Conservation (phyloP, 2,797 vertebrate genomes). For the Takifugu ocellatus region DNA sequence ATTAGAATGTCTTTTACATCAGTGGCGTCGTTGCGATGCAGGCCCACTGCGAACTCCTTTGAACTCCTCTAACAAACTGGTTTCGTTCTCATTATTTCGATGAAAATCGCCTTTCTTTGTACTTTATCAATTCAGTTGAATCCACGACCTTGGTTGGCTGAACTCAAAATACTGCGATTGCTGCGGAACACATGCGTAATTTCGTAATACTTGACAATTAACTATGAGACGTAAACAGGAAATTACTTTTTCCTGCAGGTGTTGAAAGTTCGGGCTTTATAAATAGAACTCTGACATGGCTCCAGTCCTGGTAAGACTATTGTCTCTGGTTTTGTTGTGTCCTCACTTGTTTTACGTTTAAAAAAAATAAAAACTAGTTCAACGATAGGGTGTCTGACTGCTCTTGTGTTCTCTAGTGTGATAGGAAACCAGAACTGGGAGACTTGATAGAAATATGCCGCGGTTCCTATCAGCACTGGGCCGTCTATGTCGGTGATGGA, state of each 20-base stretch:
- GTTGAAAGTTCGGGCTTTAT: neutral
- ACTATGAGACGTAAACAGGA: no score
- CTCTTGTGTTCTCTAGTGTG: constrained; percentile 39
- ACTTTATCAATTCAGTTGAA: no score
- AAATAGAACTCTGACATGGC: constrained; percentile 49
- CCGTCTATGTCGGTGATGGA: constrained; percentile 75
- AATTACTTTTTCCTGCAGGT: neutral
- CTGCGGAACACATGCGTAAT: no score
- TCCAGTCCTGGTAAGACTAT: constrained; percentile 53
- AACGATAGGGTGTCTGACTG: neutral
- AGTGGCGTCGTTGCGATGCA: no score
- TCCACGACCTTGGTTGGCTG: no score
- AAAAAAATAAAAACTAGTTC: neutral
- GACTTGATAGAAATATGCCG: constrained; percentile 79
- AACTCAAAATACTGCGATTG: no score
- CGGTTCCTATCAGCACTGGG: constrained; percentile 78
- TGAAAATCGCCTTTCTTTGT: no score
- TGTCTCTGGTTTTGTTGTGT: neutral
- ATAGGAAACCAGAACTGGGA: constrained; percentile 68
- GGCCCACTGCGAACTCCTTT: no score
- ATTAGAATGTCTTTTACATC: no score
- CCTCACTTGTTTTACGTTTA: neutral
- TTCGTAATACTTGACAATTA: no score
- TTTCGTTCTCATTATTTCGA: no score
- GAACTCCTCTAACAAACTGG: no score